Conservation (phyloP, 2,113 vertebrate genomes). For the Anthoscopus minutus region DNA sequence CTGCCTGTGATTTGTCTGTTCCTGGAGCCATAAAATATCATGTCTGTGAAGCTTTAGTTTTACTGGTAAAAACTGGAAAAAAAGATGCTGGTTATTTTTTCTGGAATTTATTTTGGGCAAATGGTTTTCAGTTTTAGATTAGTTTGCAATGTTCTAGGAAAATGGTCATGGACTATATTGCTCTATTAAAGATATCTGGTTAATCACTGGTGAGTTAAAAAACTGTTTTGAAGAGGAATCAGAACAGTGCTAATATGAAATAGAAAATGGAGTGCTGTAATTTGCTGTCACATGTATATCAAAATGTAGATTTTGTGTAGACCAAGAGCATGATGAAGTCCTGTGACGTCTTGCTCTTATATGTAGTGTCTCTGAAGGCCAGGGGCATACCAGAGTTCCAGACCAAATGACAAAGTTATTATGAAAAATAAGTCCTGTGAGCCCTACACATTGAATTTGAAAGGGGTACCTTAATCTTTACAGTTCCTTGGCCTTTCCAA, state of each 20-base stretch:
- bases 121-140: background rate
- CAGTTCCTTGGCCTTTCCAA: background rate
- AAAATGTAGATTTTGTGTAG: background rate
- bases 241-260: background rate
- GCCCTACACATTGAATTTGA: background rate
- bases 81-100: background rate
- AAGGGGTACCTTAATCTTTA: background rate
- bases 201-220: background rate
- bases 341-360: background rate
- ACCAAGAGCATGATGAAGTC: background rate
- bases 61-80: background rate
- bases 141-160: background rate
- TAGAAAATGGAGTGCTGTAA: background rate
- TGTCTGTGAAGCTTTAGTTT: background rate
- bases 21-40: background rate
- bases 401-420: background rate
- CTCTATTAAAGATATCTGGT: background rate
- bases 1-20: background rate
- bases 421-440: background rate
- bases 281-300: background rate
- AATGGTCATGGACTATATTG: background rate
- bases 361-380: background rate
- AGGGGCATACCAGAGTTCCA: background rate
- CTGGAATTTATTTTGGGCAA: background rate
- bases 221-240: background rate